Conservation (phyloP, 2,113 vertebrate genomes). For the Setophaga coronata region DNA sequence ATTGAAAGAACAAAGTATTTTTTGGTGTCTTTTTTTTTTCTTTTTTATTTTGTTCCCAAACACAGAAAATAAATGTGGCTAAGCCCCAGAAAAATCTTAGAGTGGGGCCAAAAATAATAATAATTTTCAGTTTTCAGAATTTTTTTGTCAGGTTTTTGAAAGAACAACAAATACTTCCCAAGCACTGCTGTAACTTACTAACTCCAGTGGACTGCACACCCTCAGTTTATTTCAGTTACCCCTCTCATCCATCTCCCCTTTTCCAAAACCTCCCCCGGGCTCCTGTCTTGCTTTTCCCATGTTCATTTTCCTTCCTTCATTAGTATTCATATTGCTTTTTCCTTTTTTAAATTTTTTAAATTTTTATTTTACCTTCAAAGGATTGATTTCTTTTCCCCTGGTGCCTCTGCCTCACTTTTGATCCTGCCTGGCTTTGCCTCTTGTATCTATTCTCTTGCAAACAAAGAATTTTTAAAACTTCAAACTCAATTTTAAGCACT, state of each 20-base stretch:
- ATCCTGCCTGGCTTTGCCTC: background rate
- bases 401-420: background rate
- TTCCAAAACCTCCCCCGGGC: background rate
- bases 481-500: background rate
- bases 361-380: background rate
- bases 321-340: background rate
- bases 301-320: background rate
- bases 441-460: background rate
- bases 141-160: slow-evolving; percentile 55
- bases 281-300: background rate
- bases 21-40: background rate
- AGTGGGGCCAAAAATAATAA: slow-evolving; percentile 49
- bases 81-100: slow-evolving; percentile 26
- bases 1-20: slow-evolving; percentile 53
- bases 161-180: slow-evolving; percentile 38
- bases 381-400: background rate
- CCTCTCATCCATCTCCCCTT: background rate
- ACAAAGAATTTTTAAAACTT: background rate
- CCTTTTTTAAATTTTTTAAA: no score
- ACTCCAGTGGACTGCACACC: background rate
- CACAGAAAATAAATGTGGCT: background rate
- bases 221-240: background rate
- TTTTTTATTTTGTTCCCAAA: slow-evolving; percentile 11
- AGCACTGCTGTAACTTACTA: background rate
- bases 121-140: slow-evolving; percentile 50